Evolutionary conservation across 2,797 vertebrate species (phyloP).

Genomic region (Buceros bicornis): DNA sequence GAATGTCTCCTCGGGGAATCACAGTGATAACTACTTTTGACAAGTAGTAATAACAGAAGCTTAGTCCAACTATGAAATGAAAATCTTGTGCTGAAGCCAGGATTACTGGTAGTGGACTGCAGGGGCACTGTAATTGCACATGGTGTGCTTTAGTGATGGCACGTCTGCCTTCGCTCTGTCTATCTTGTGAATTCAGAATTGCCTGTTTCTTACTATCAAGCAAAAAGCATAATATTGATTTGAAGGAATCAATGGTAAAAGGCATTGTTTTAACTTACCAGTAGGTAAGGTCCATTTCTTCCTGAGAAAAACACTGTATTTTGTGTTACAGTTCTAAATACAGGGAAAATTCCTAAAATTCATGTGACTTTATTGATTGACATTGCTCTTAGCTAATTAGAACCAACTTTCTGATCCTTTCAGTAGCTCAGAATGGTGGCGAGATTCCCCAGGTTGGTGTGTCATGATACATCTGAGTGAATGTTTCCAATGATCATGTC

Average conservation of each 20-base stretch:
- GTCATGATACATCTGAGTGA: not conserved
- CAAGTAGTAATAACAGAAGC: constrained; percentile 61
- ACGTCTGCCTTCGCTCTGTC: not conserved
- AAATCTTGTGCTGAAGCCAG: not conserved
- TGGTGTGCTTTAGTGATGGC: not conserved
- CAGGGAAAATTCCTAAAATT: not conserved
- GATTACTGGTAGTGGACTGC: constrained; percentile 33
- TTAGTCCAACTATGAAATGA: constrained; percentile 40
- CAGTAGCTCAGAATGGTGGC: not conserved
- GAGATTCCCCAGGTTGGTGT: not conserved
- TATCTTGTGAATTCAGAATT: not conserved
- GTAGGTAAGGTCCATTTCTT: constrained; percentile 20
- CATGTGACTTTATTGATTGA: not conserved
- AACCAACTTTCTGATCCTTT: not conserved
- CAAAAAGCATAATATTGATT: constrained; percentile 40
- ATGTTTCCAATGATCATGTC: not conserved
- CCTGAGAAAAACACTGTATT: not conserved
- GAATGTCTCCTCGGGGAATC: constrained; percentile 42
- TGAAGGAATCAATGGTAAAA: not conserved
- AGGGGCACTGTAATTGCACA: not conserved
- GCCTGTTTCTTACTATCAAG: not conserved
- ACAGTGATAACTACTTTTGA: constrained; percentile 59
- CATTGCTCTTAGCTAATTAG: not conserved
- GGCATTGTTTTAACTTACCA: constrained; percentile 27
- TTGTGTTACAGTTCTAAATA: not conserved